Conservation (phyloP, 2,113 vertebrate genomes). For the Cnemophilus loriae region DNA sequence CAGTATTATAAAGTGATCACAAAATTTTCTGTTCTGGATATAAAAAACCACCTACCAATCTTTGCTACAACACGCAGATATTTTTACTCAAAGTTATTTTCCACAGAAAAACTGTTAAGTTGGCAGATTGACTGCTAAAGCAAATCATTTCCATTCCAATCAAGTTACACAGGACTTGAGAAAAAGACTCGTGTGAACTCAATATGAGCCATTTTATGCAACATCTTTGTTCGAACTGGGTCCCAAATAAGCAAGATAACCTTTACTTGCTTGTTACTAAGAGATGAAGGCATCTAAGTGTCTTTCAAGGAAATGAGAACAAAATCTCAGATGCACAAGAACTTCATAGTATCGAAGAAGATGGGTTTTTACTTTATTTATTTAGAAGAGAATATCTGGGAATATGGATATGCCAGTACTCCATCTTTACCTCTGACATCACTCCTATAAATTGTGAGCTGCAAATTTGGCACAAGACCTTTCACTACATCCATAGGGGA, state of each 20-base stretch:
- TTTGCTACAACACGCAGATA: constrained; percentile 19
- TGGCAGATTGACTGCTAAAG: constrained; percentile 44
- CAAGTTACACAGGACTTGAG: constrained; percentile 21
- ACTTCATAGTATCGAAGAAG: not conserved
- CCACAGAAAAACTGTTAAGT: constrained; percentile 42
- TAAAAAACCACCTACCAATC: constrained; percentile 44
- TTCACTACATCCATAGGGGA: not conserved
- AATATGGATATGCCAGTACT: not conserved
- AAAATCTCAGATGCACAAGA: not conserved
- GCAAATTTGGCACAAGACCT: not conserved
- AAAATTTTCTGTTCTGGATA: constrained; percentile 21
- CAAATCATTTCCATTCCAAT: constrained; percentile 26
- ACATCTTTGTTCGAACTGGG: not conserved
- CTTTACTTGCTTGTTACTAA: not conserved
- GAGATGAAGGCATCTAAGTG: not conserved
- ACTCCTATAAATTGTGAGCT: not conserved
- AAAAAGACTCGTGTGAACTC: constrained; percentile 8
- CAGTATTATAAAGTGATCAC: not conserved
- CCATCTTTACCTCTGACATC: not conserved
- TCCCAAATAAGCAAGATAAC: not conserved
- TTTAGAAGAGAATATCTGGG: not conserved
- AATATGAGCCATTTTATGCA: constrained; percentile 16
- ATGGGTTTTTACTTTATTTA: not conserved
- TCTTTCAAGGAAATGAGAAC: not conserved
- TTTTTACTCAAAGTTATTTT: constrained; percentile 44